These are phyloP conservation scores for Epizoanthus stellaris DNA, from an alignment of 92 coral and sea anemone species.

Conservation along the genomic window DNA sequence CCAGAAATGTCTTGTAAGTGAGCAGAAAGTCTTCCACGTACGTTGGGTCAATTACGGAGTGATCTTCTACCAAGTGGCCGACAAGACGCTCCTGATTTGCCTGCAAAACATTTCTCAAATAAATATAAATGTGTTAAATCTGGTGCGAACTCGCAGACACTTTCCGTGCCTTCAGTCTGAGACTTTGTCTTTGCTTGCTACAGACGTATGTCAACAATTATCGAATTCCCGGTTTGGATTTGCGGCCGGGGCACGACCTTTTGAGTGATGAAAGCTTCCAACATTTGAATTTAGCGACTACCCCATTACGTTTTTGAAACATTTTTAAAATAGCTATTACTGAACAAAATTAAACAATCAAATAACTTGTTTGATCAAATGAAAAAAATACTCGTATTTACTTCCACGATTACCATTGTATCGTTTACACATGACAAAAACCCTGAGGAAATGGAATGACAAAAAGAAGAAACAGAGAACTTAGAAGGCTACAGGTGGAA, in stretches of 20 bases:
- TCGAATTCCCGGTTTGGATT: conserved; percentile 11
- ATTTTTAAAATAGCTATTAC: not conserved
- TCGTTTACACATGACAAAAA: not conserved
- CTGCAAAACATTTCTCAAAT: conserved; percentile 45
- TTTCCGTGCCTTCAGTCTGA: not conserved
- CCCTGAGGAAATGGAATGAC: not conserved
- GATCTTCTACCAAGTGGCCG: conserved; percentile 91
- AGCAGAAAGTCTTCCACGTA: conserved; percentile 95
- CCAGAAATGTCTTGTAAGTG: conserved; percentile 88
- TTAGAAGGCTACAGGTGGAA: not conserved
- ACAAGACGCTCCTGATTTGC: conserved; percentile 89
- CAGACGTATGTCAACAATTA: not conserved
- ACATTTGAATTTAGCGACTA: not conserved
- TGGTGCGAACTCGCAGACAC: not conserved
- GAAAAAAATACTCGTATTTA: no score
- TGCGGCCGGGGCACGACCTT: conserved; percentile 15
- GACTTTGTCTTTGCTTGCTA: not conserved
- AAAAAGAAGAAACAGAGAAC: not conserved
- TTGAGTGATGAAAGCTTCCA: not conserved
- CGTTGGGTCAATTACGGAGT: conserved; percentile 96
- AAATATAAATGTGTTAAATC: no score
- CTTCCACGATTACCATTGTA: no score
- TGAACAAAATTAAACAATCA: not conserved
- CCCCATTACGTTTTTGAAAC: not conserved
- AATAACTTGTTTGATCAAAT: not conserved